Percentiles rank a stretch among this genome's conserved stretches.
phyloP scores from a whole-genome alignment of 2,797 vertebrate species.

The Ptychadena robeensis region DNA sequence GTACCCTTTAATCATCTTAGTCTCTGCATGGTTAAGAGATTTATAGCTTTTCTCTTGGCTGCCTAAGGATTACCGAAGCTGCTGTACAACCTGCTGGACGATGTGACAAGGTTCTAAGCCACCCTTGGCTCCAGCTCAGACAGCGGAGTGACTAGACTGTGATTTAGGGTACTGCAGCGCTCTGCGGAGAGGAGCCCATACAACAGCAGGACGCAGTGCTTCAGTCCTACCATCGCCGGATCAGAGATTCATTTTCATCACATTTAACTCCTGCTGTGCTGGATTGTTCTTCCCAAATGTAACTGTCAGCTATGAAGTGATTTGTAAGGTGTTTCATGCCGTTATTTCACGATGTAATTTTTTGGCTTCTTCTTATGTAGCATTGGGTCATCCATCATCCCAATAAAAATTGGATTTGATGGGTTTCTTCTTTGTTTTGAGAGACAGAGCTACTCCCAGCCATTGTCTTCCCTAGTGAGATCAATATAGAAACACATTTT shows the following conservation, averaged over 20 bases:
- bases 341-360: too few relatives aligned
- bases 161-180: constrained; percentile 53
- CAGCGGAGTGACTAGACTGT: constrained; percentile 23
- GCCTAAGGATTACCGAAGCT: not conserved
- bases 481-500: too few relatives aligned
- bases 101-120: not conserved
- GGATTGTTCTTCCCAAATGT: not conserved
- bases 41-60: not conserved
- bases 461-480: too few relatives aligned
- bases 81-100: constrained; percentile 5
- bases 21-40: not conserved
- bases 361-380: too few relatives aligned
- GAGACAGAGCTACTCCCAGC: not conserved
- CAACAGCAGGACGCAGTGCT: not conserved
- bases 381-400: too few relatives aligned
- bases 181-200: constrained; percentile 6
- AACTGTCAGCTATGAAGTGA: too few relatives aligned
- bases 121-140: constrained; percentile 21
- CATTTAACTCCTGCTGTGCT: not conserved
- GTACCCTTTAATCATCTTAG: not conserved
- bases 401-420: too few relatives aligned
- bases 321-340: too few relatives aligned
- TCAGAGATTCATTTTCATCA: not conserved
- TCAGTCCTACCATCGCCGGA: not conserved
- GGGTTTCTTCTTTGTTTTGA: not conserved